phyloP scores from a whole-genome alignment of 2,113 vertebrate genomes.

The Nannospalax galili region DNA sequence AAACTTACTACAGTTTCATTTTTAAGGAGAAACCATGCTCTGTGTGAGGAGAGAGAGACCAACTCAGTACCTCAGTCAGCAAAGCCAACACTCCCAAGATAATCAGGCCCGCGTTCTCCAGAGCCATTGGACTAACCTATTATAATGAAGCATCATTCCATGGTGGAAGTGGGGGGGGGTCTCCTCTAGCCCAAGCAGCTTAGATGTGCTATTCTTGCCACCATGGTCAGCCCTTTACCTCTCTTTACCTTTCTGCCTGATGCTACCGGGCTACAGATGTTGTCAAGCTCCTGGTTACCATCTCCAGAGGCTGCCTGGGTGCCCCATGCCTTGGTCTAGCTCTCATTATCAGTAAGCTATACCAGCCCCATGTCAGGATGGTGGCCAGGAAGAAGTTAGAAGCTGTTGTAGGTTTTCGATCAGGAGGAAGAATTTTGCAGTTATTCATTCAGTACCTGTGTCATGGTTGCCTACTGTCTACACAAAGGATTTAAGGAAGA shows the following conservation, averaged over 20 bases:
- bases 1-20: background rate
- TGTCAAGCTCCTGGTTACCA: background rate
- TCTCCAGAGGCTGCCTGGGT: too few relatives aligned
- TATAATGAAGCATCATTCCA: background rate
- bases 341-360: background rate
- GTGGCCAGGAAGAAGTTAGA: background rate
- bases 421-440: background rate
- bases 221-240: too few relatives aligned
- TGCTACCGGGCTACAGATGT: background rate
- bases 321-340: background rate
- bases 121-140: rapidly evolving
- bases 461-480: background rate
- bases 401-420: background rate
- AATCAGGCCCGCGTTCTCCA: background rate
- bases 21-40: background rate
- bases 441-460: background rate
- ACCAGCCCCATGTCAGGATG: background rate
- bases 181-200: background rate
- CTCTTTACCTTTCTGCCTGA: background rate
- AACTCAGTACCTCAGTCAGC: background rate
- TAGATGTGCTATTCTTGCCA: background rate
- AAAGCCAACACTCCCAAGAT: background rate
- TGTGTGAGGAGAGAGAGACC: background rate
- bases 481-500: background rate
- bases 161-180: background rate